Evolutionary conservation across 2,888 invertebrate genomes (phyloP), one percentile per base, ranked within the genome.

Genomic region (Onchidella celtica): DNA sequence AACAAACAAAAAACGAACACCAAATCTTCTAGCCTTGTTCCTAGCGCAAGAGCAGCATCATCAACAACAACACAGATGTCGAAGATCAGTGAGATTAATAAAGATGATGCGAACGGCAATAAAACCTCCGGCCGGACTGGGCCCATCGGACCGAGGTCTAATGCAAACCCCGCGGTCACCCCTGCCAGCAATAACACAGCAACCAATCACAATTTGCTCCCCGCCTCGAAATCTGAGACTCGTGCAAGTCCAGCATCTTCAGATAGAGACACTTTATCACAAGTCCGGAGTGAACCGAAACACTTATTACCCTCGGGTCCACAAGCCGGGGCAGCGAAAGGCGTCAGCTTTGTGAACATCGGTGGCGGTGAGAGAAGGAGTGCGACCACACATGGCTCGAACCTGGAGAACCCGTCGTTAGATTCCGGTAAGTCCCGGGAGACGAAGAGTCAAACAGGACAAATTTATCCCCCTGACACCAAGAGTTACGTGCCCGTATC

Each of bases 381-480:
- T n/a, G 9, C 14, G 2, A 24, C 11, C 3, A 6, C 24, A 24
- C 21, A 34, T n/a, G 9, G n/a, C 17, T 0, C 32, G 0, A 21
- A 24, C 21, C 6, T n/a, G 6, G 17, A 34, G 3, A n/a, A 21
- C 2, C 57, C 3, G 17, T 72, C 57, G 11, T 70, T 32, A 32
- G 47, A 21, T 14, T 57, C 34, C 1, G 34, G 24, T 57, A 68
- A 68, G 68, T 34, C 77, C 17, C n/a, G 55, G 68, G 77, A 24
- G 36, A 77, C 21, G 57, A 68, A 1, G 21, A 1, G n/a, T 36
- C 77, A 57, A n/a, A 55, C 9, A 57, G 40, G 32, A 24, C n/a
- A 34, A 36, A 68, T 55, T 55, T 27, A 24, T 24, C 4, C 68
- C n/a, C 55, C 36, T 4, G 2, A 1, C n/a, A 24, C 17, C 14